Base-by-base conservation (phyloP, 1,140 invertebrate species). In the Cyrtorhinus lividipennis region DNA sequence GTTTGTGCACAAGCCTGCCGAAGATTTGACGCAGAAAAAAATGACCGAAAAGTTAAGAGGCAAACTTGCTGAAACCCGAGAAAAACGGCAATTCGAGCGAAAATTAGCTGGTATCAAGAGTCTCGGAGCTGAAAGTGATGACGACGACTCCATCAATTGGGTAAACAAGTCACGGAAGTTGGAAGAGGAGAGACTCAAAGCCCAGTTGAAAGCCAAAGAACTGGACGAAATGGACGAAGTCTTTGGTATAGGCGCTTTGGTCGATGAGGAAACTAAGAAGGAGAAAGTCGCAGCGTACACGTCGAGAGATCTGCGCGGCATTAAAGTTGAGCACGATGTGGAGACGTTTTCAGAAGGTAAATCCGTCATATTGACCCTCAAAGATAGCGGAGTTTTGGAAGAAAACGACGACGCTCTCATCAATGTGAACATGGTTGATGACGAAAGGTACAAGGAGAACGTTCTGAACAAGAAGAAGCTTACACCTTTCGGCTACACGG, bases 351-450 rank as follows among this genome's bases (percentile, higher is more conserved):
- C 78, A 12, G 94, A 96, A 73, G 95, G 92, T 23, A 80, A 80
- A 69, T 83, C 83, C 62, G 81, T 95, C 2, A 86, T 99, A 66
- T 77, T 99, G 64, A 98, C 96, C 0, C 76, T 99, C 20, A 89
- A 97, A 74, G 96, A 99, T 77, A 85, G 88, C 73, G 87, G 82
- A 69, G 84, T 98, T 24, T 77, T 99, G 25, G 87, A 93, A 66
- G 85, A 88, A 59, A 81, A 81, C 1, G 82, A 81, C 63, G 96
- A 99, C 77, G 85, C 92, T 15, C 78, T 99, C 23, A 83, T 98
- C 23, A 99, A 98, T 79, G 91, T 98, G 1, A 99, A 98, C 74
- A 84, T 98, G 71, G 71, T 92, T 0, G 95, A 99, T 72, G 83
- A 95, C 70, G 95, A 99, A 73, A 80, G 82, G 59, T 92, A 93